Conservation (phyloP, 64 coral and sea anemone species). For the Hydrozoanthus tunicans region DNA sequence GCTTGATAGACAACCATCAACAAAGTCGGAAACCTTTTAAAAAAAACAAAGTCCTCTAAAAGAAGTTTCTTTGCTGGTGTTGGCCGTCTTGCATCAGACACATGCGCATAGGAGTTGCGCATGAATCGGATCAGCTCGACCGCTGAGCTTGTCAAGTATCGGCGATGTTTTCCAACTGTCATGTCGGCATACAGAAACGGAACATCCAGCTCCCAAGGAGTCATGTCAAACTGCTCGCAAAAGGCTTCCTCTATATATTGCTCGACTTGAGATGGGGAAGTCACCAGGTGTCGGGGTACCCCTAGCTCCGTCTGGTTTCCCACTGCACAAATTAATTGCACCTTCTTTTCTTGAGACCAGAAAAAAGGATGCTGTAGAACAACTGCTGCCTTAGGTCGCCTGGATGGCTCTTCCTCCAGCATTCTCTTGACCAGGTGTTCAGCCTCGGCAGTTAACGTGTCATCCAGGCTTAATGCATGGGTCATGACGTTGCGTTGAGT, state of each 20-base stretch:
- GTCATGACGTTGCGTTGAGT: constrained; percentile 15
- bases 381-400: neutral
- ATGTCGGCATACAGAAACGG: constrained; percentile 29
- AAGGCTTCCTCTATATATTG: constrained; percentile 8
- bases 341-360: constrained; percentile 49
- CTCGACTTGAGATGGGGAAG: neutral
- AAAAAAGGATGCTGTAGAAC: constrained; percentile 45
- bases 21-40: constrained; percentile 33
- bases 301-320: constrained; percentile 58
- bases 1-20: constrained; percentile 55
- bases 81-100: constrained; percentile 32
- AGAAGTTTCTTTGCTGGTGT: constrained; percentile 24
- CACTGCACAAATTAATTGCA: constrained; percentile 13
- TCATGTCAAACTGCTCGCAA: neutral
- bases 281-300: neutral
- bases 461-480: neutral
- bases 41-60: constrained; percentile 51
- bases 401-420: neutral
- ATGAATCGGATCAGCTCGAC: constrained; percentile 52
- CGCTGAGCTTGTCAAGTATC: constrained; percentile 11
- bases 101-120: constrained; percentile 26
- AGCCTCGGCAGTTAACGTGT: neutral
- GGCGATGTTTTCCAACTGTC: neutral
- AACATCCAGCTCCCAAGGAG: constrained; percentile 31
- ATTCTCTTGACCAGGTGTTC: constrained; percentile 4